Conservation (phyloP, 2,797 vertebrate species). For the Sebastes itinus region DNA sequence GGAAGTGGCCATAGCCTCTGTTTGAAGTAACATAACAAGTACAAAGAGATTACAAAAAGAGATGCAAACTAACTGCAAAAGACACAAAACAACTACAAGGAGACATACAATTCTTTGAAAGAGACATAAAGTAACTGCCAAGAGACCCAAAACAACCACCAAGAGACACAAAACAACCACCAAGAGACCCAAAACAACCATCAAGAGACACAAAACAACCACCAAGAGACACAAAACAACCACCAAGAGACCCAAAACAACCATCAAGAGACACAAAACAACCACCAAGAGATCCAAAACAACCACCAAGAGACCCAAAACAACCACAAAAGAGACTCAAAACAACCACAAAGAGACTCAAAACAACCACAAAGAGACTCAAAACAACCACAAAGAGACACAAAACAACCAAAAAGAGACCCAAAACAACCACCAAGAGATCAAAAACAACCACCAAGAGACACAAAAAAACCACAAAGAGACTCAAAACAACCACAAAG, state of each 20-base stretch:
- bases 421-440: not conserved
- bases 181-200: not conserved
- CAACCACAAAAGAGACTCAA: not conserved
- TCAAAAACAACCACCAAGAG: rapidly evolving
- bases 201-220: not conserved
- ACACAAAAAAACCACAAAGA: rapidly evolving
- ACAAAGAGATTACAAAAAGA: not conserved
- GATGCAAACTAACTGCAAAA: no score
- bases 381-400: no score
- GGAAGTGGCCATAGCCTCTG: not conserved
- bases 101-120: not conserved
- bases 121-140: not conserved
- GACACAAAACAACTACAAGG: no score
- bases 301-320: not conserved
- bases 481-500: rapidly evolving
- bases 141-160: rapidly evolving
- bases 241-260: no score
- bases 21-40: not conserved
- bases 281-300: not conserved
- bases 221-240: not conserved
- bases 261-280: no score
- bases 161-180: no score
- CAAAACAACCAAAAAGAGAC: no score
- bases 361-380: rapidly evolving
- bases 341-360: no score